Percentiles rank a stretch among this genome's conserved stretches.
These are phyloP conservation scores for Homarus gammarus DNA, from an alignment of 2,888 invertebrate species.

Conservation along the genomic window DNA sequence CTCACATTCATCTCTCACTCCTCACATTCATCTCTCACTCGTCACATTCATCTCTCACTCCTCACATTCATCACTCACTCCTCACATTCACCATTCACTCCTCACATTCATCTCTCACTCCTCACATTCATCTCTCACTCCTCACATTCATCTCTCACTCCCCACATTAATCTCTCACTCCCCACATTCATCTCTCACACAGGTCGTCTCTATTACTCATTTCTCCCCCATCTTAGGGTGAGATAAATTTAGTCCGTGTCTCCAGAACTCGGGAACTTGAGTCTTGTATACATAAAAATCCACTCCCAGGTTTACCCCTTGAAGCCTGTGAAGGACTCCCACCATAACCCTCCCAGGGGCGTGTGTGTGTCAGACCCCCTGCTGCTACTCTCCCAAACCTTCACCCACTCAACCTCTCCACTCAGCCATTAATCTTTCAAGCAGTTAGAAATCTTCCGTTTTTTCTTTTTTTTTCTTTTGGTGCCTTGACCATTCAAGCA, in stretches of 20 bases:
- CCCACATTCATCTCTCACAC: not conserved
- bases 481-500: not conserved
- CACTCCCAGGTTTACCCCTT: not conserved
- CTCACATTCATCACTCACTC: not conserved
- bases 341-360: not conserved
- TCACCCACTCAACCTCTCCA: not conserved
- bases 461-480: not conserved
- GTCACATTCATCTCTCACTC: not conserved
- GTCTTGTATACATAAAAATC: conserved; percentile 15
- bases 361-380: too few relatives aligned
- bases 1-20: not conserved
- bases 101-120: not conserved
- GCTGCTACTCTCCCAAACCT: not conserved
- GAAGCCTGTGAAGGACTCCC: not conserved
- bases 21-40: not conserved
- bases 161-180: not conserved
- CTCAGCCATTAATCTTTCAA: not conserved
- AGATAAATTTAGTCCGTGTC: conserved; percentile 2
- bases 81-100: not conserved
- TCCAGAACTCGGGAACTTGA: not conserved
- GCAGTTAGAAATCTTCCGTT: not conserved
- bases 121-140: not conserved
- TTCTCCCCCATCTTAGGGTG: too few relatives aligned
- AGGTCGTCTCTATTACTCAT: not conserved
- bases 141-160: not conserved